Evolutionary conservation across 2,888 invertebrate species (phyloP).

Genomic region (Hoplodrina blanda): DNA sequence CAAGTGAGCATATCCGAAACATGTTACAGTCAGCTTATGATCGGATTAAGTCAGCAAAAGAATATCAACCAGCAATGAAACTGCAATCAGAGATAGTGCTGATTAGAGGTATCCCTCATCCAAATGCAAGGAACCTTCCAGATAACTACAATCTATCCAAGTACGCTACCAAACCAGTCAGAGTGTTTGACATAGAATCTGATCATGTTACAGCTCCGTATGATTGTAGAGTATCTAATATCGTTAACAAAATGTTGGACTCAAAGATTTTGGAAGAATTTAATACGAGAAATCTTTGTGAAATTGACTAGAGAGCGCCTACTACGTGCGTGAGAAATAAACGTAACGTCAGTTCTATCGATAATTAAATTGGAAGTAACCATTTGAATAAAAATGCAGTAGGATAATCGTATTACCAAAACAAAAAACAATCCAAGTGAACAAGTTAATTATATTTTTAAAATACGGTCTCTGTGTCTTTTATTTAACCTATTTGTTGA

Average conservation of each 20-base stretch:
- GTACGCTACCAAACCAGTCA: slow-evolving; percentile 68
- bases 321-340: not conserved
- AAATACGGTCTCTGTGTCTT: too few species aligned
- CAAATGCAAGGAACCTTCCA: slow-evolving; percentile 48
- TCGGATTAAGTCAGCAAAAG: slow-evolving; percentile 65
- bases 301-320: slow-evolving; percentile 12
- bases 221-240: slow-evolving; percentile 70
- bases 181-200: slow-evolving; percentile 65
- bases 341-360: not conserved
- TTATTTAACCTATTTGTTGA: too few species aligned
- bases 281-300: slow-evolving; percentile 65
- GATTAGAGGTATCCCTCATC: slow-evolving; percentile 70
- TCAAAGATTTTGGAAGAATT: slow-evolving; percentile 63
- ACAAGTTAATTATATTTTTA: too few species aligned
- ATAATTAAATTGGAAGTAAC: not conserved
- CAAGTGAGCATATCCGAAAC: not conserved
- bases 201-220: slow-evolving; percentile 67
- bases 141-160: slow-evolving; percentile 73
- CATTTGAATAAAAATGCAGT: too few species aligned
- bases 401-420: too few species aligned
- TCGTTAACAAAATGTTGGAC: slow-evolving; percentile 68
- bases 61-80: slow-evolving; percentile 69
- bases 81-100: slow-evolving; percentile 72
- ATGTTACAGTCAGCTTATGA: slow-evolving; percentile 66
- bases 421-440: too few species aligned